Evolutionary conservation across 2,113 vertebrate genomes (phyloP).

Genomic region (Saguinus imperator): DNA sequence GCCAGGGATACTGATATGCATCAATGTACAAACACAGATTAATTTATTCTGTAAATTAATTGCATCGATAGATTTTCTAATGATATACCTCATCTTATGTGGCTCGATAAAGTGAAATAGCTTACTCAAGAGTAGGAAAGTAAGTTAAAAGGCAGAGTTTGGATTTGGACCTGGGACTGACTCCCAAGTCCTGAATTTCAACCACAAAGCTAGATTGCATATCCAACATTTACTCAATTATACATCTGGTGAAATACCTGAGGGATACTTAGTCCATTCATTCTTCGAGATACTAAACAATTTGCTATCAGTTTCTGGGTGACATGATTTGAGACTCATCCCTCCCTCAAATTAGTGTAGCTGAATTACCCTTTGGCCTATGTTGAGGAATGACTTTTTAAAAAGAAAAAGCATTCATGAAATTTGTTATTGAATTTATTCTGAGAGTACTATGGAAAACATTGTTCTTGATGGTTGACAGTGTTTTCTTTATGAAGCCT

Average conservation of each 20-base stretch:
- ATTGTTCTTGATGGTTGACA: not conserved
- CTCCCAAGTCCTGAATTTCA: not conserved
- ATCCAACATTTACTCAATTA: not conserved
- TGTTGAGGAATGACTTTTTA: not conserved
- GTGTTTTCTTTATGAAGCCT: not conserved
- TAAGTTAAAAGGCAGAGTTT: not conserved
- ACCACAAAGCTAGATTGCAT: not conserved
- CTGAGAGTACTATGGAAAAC: not conserved
- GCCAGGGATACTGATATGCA: not conserved
- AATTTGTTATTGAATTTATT: not conserved
- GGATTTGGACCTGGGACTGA: not conserved
- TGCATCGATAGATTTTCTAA: not conserved
- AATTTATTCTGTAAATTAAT: not conserved
- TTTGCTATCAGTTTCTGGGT: not conserved
- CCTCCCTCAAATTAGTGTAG: not conserved
- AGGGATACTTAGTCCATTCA: not conserved
- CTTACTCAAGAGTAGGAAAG: not conserved
- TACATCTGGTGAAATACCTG: not conserved
- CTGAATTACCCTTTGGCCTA: not conserved
- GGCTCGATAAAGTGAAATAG: not conserved
- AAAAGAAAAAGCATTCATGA: not conserved
- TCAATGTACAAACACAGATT: not conserved
- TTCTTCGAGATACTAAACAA: not conserved
- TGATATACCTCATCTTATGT: not conserved
- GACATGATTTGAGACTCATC: not conserved